These are phyloP conservation scores for Syrrhaptes paradoxus DNA, from an alignment of 2,113 vertebrate species.

Conservation along the genomic window DNA sequence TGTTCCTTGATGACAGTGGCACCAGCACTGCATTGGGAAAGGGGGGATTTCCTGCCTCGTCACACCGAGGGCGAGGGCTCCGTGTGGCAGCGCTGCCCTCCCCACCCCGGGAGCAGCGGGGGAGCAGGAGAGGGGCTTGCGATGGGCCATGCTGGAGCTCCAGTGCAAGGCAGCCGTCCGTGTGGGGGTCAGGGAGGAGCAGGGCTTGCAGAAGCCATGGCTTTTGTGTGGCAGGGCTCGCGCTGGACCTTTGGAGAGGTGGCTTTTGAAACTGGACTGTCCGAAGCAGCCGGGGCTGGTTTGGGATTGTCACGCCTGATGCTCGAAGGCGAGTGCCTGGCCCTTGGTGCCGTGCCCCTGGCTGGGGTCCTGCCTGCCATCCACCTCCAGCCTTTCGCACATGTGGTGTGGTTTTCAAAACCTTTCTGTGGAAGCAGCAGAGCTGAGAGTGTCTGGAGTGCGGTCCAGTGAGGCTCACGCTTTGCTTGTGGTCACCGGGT, in stretches of 20 bases:
- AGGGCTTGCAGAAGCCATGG: background rate
- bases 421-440: background rate
- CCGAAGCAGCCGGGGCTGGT: background rate
- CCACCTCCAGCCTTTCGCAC: too few species aligned
- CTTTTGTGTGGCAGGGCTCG: background rate
- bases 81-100: background rate
- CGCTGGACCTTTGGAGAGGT: background rate
- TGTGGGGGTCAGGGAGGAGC: background rate
- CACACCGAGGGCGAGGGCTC: background rate
- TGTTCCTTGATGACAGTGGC: background rate
- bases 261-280: background rate
- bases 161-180: background rate
- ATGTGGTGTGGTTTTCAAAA: background rate
- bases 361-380: accelerated
- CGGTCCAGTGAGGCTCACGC: too few species aligned
- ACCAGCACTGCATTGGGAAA: background rate
- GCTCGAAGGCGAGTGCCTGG: background rate
- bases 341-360: accelerated
- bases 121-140: background rate
- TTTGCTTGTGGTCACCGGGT: background rate
- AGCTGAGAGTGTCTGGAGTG: background rate
- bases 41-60: background rate
- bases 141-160: background rate
- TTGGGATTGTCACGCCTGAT: background rate
- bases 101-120: background rate